phyloP scores from a whole-genome alignment of 2,888 invertebrate genomes.

The Andrena marginata region DNA sequence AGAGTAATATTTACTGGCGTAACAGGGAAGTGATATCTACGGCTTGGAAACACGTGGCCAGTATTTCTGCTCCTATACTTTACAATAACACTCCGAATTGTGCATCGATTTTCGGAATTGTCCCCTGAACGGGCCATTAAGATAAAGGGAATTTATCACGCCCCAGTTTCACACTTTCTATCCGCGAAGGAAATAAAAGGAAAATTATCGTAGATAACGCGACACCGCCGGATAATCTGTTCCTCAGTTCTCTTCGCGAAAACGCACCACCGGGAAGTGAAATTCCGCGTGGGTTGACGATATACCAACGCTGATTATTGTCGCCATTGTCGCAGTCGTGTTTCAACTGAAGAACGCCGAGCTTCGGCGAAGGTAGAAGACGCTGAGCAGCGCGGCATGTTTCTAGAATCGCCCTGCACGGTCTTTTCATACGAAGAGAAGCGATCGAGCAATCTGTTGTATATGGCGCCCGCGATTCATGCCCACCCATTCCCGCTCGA shows the following conservation, averaged over 20 bases:
- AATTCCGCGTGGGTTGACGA: background rate
- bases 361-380: background rate
- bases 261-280: background rate
- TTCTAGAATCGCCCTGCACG: no score
- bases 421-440: no score
- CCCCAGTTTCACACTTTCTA: conserved; percentile 18
- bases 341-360: background rate
- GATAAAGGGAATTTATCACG: conserved; percentile 42
- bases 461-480: no score
- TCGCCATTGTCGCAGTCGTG: background rate
- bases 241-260: background rate
- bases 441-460: no score
- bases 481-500: conserved; percentile 6
- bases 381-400: no score
- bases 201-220: conserved; percentile 24
- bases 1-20: background rate
- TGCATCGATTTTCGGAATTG: conserved; percentile 13
- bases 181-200: conserved; percentile 24
- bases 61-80: background rate
- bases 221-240: conserved; percentile 15
- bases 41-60: background rate
- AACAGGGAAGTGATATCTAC: no score
- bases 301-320: background rate
- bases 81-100: background rate
- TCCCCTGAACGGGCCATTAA: conserved; percentile 10